Conservation (phyloP, 2,888 invertebrate genomes). For the Priocnemis perturbator region DNA sequence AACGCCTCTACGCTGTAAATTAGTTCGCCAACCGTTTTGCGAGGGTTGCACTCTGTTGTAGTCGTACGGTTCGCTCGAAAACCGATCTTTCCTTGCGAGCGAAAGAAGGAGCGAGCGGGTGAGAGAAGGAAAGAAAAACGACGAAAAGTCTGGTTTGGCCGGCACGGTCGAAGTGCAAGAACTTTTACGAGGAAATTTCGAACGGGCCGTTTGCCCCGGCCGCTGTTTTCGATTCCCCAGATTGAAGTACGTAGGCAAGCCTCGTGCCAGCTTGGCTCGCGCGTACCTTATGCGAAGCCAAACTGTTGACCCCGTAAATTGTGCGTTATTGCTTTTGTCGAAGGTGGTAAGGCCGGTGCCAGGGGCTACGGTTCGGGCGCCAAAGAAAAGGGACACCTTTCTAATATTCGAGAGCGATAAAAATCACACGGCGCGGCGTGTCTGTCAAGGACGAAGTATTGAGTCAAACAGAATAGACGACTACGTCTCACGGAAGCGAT, state of each 20-base stretch:
- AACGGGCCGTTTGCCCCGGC: constrained; percentile 26
- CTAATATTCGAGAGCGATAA: constrained; percentile 5
- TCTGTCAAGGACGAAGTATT: background rate
- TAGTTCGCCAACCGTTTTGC: no score
- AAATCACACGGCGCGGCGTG: background rate
- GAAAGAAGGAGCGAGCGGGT: constrained; percentile 2
- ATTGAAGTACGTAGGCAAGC: constrained; percentile 42
- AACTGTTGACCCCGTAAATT: constrained; percentile 62
- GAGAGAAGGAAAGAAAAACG: constrained; percentile 7
- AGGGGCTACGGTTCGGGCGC: background rate
- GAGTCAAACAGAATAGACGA: background rate
- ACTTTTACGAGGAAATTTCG: constrained; percentile 38
- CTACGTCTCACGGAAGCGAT: background rate
- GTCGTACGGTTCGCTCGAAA: no score
- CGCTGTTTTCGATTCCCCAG: constrained; percentile 38
- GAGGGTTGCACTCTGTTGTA: no score
- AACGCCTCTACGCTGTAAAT: no score
- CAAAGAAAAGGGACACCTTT: background rate
- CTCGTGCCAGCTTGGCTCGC: constrained; percentile 51
- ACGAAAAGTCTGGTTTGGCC: background rate
- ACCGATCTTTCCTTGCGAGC: no score
- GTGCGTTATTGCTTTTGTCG: constrained; percentile 20
- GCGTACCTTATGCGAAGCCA: constrained; percentile 45
- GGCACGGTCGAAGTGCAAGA: constrained; percentile 1
- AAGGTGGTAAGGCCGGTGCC: background rate